Conservation (phyloP, 1,140 invertebrate genomes). For the Orussus abietinus region DNA sequence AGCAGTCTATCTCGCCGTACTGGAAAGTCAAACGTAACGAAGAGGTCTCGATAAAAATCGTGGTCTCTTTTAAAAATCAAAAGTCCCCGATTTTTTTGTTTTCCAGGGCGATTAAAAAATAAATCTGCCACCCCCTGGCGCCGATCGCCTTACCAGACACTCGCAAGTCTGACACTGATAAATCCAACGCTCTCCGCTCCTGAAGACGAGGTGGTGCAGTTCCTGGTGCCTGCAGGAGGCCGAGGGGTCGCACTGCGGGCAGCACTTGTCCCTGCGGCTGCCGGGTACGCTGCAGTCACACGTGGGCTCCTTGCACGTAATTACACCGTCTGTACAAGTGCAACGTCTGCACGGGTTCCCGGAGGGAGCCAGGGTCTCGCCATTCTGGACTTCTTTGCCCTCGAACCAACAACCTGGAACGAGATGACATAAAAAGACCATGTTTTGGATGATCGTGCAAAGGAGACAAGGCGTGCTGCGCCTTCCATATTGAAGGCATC, state of each 20-base stretch:
- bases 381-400: slow-evolving; percentile 57
- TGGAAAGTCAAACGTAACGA: slow-evolving; percentile 44
- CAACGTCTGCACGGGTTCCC: slow-evolving; percentile 61
- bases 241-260: slow-evolving; percentile 71
- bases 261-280: slow-evolving; percentile 63
- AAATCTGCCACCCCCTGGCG: too few species aligned
- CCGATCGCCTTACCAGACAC: slow-evolving; percentile 76
- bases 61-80: too few species aligned
- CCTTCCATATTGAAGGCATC: too few species aligned
- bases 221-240: slow-evolving; percentile 76
- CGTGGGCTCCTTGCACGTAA: slow-evolving; percentile 58
- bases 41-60: too few species aligned
- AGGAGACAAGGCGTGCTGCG: too few species aligned
- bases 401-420: slow-evolving; percentile 62
- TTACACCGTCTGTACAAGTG: slow-evolving; percentile 60
- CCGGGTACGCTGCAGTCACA: slow-evolving; percentile 62
- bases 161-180: slow-evolving; percentile 89
- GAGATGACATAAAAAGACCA: slow-evolving; percentile 12
- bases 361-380: slow-evolving; percentile 51
- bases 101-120: too few species aligned
- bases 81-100: too few species aligned
- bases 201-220: slow-evolving; percentile 67
- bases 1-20: slow-evolving; percentile 86
- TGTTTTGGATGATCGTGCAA: neutral
- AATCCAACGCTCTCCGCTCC: slow-evolving; percentile 80